phyloP scores from a whole-genome alignment of 2,888 invertebrate genomes.

The Trichogramma evanescens region DNA sequence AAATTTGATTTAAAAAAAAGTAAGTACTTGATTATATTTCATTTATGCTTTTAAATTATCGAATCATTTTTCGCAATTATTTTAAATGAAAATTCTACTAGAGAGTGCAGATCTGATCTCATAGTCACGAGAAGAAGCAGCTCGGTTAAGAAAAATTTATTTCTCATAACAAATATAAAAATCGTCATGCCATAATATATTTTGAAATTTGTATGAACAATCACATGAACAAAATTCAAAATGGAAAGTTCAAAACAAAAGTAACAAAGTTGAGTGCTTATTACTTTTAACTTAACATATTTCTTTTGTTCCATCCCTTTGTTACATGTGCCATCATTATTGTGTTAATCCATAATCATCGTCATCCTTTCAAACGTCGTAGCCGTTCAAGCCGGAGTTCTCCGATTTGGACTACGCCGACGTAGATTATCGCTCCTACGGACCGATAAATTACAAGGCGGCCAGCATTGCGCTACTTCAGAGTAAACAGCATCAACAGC shows the following conservation, averaged over 20 bases:
- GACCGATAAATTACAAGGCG: conserved; percentile 86
- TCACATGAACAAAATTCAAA: too few relatives aligned
- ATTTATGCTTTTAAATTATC: too few relatives aligned
- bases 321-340: conserved; percentile 6
- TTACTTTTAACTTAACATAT: not conserved
- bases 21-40: too few relatives aligned
- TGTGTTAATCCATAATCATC: conserved; percentile 5
- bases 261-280: not conserved
- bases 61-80: not conserved
- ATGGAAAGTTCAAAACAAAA: too few relatives aligned
- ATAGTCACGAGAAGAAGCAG: conserved; percentile 9
- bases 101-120: not conserved
- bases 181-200: too few relatives aligned
- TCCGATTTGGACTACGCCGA: conserved; percentile 84
- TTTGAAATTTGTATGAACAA: too few relatives aligned
- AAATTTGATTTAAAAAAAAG: too few relatives aligned
- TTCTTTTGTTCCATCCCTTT: not conserved
- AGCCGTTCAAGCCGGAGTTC: conserved; percentile 74
- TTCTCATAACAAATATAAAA: not conserved
- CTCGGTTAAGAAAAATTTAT: conserved; percentile 3
- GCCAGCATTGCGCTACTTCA: conserved; percentile 60
- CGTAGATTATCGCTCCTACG: conserved; percentile 82
- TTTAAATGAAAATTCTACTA: not conserved
- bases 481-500: conserved; percentile 31
- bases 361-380: conserved; percentile 27